Base-by-base conservation (phyloP, 2,797 vertebrate genomes). In the Diplodus sargus region DNA sequence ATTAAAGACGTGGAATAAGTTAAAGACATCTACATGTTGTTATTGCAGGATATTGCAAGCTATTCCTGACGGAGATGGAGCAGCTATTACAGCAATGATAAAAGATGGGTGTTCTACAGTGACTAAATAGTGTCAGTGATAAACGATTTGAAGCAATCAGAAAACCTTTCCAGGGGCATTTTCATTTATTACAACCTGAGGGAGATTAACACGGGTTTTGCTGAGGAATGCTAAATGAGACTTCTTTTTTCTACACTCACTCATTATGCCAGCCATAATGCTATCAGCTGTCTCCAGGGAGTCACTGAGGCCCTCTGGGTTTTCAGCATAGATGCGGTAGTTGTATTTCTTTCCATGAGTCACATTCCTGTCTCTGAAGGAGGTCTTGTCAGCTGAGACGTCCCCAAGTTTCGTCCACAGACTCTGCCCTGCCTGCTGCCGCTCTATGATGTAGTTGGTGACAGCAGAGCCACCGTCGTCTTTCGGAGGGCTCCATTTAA, bases 251-350 rank as follows among this genome's bases (percentile, higher is more conserved):
- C 52, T 23, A 1, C 22, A n/a, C 91, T 96, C 79, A 97, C 96
- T 96, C 87, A 96, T 91, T 57, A 94, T 79, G 25, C 92, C 95
- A 79, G 95, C 92, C 91, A 94, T 94, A 87, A 96, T 95, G 84
- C 94, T 95, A 13, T 94, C 90, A 0, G 95, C 43, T 0, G 96
- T 96, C 78, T 96, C 94, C 89, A 97, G 87, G 0, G 93, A 53
- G 0, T 97, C 91, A 0, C 96, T 94, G 0, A 85, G 49, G 25
- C 96, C 97, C 90, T 97, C 95, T 0, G 94, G 89, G 25, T 93
- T 97, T 88, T 95, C 88, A 0, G 97, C 95, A 18, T 87, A 94
- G 89, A 97, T 95, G 13, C 92, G 93, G 91, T 96, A 97, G 90
- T 88, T 89, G 84, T 96, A 97, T 85, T 93, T 96, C 82, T 74